phyloP scores from a whole-genome alignment of 2,797 vertebrate genomes.

The Pantherophis vulpinus region DNA sequence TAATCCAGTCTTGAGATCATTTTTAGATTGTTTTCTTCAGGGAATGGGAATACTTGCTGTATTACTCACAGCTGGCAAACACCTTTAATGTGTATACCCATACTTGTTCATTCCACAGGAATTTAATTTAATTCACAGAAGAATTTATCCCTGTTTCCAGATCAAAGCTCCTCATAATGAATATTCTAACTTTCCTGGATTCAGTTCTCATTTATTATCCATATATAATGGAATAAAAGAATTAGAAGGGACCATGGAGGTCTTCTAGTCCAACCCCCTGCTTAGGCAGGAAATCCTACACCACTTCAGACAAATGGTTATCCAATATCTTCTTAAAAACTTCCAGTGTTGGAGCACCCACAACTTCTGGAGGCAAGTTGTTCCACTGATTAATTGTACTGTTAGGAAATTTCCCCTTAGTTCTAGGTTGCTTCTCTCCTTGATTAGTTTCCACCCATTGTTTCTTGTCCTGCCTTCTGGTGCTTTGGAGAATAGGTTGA shows the following conservation, averaged over 20 bases:
- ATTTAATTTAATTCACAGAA: background rate
- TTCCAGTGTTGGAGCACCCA: background rate
- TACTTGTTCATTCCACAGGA: background rate
- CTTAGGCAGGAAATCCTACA: background rate
- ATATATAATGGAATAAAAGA: background rate
- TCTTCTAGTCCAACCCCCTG: background rate
- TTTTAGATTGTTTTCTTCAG: background rate
- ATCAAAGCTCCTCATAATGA: background rate
- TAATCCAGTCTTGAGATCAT: background rate
- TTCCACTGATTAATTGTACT: background rate
- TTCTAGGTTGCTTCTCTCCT: background rate
- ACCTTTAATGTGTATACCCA: background rate
- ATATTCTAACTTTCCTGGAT: background rate
- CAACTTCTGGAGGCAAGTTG: background rate
- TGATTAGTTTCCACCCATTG: background rate
- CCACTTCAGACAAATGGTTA: background rate
- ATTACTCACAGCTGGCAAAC: background rate
- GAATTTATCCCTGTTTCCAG: background rate
- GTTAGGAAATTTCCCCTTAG: background rate
- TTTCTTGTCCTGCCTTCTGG: background rate
- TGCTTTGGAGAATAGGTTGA: background rate
- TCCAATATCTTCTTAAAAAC: background rate
- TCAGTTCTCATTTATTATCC: background rate
- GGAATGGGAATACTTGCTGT: background rate
- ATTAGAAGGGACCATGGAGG: background rate